Evolutionary conservation across 2,113 vertebrate genomes (phyloP), one percentile per base, ranked within the genome.

Genomic region (Hydropotes inermis): DNA sequence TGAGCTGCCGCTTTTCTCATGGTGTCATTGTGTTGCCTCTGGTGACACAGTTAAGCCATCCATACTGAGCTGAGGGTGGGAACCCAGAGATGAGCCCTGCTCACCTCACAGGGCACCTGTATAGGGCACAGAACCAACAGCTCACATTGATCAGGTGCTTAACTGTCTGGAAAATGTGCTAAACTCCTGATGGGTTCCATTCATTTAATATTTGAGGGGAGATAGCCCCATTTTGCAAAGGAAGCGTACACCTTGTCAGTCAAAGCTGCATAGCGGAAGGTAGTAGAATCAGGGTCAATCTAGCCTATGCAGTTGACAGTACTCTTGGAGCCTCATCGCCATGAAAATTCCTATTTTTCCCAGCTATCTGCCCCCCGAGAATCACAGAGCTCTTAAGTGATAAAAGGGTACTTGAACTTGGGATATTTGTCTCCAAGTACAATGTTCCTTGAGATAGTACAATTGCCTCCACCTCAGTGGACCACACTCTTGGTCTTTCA

Each of bases 291-390:
- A 23, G 55, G 3, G 15, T 8, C 1, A 13, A 3, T 19, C 70
- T 39, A 60, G 15, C 28, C 30, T 17, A 5, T 7, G 0, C 3
- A 7, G 19, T 2, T 16, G 8, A 33, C 85, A 54, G n/a, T 3
- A 5, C 50, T 13, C 84, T 45, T 3, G 16, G 50, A 74, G 45
- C 30, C 45, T 90, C 10, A 4, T 16, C 1, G 39, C 28, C 28
- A 11, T 11, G 1, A 5, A 3, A n/a, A 45, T 1, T 74, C 23
- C 79, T 47, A 50, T 28, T 14, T 47, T 74, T 54, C n/a, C 82
- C 6, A 12, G 30, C 28, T 25, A 19, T 13, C 39, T 78, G 61
- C 13, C 10, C 60, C 43, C 45, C 7, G 27, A 19, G n/a, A 15
- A 36, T 45, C 33, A 54, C 23, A 30, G 13, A 14, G 74, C 9